phyloP scores from a whole-genome alignment of 2,888 invertebrate species.

The Crossocerus cetratus region DNA sequence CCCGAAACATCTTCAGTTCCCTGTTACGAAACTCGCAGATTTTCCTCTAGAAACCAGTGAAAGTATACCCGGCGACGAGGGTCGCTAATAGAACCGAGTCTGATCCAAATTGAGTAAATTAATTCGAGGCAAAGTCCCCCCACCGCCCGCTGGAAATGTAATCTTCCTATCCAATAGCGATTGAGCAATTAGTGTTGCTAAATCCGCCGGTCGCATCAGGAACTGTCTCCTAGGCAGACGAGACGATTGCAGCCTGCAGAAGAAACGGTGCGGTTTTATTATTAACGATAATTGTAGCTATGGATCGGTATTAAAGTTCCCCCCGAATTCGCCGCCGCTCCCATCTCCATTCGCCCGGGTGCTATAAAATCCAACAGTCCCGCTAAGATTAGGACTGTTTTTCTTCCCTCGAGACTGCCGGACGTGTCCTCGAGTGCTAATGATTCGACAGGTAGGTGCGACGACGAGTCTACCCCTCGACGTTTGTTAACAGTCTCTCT shows the following conservation, averaged over 20 bases:
- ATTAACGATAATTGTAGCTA: constrained; percentile 73
- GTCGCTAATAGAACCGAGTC: too few relatives aligned
- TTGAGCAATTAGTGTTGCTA: too few relatives aligned
- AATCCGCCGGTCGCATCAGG: constrained; percentile 20
- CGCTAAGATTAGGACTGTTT: constrained; percentile 58
- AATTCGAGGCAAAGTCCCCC: too few relatives aligned
- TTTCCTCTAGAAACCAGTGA: too few relatives aligned
- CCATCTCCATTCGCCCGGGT: constrained; percentile 63
- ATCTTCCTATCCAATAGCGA: too few relatives aligned
- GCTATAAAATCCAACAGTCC: constrained; percentile 61
- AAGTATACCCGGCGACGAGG: too few relatives aligned
- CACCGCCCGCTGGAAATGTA: too few relatives aligned
- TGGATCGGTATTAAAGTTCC: constrained; percentile 69
- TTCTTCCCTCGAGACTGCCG: constrained; percentile 57
- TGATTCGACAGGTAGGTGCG: constrained; percentile 71
- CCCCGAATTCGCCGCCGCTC: constrained; percentile 68
- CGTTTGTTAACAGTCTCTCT: too few relatives aligned
- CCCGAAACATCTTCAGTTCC: too few relatives aligned
- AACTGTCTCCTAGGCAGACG: constrained; percentile 34
- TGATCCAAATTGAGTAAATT: too few relatives aligned
- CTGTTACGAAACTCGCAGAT: too few relatives aligned
- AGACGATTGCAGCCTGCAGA: constrained; percentile 22
- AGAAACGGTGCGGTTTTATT: constrained; percentile 72
- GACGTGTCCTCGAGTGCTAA: constrained; percentile 57
- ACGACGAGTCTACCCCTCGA: too few relatives aligned